phyloP scores from a whole-genome alignment of 30 jellyfish, hydroid and myxozoan genomes.

The Nemopilema nomurai region DNA sequence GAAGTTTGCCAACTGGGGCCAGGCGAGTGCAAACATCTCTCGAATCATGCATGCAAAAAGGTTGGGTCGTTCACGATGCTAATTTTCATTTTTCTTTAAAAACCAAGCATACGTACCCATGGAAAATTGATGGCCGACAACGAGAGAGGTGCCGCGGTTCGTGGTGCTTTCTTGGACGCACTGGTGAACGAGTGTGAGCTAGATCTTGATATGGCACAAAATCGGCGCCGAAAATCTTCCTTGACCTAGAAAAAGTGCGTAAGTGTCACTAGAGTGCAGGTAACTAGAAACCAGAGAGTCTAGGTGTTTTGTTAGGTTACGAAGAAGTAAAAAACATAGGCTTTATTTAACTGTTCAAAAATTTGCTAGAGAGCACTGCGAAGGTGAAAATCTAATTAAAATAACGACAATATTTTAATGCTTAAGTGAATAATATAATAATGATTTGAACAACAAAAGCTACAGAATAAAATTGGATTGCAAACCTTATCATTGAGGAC shows the following conservation, averaged over 20 bases:
- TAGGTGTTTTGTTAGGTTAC: too few relatives aligned
- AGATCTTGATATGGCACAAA: constrained; percentile 66
- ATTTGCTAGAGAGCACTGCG: too few relatives aligned
- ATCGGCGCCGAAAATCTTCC: constrained; percentile 68
- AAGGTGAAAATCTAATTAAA: too few relatives aligned
- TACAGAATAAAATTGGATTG: background rate
- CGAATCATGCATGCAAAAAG: background rate
- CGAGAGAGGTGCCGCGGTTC: constrained; percentile 61
- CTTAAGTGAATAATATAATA: too few relatives aligned
- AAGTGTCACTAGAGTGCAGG: background rate
- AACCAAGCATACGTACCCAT: constrained; percentile 26
- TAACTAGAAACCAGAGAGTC: too few relatives aligned
- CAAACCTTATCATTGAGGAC: constrained; percentile 72
- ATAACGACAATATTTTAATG: too few relatives aligned
- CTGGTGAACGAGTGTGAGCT: constrained; percentile 67
- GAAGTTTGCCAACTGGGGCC: background rate
- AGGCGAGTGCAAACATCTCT: background rate
- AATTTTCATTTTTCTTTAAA: too few relatives aligned
- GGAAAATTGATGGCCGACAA: constrained; percentile 68
- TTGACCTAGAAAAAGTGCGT: constrained; percentile 29
- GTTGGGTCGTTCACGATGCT: background rate
- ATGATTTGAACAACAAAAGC: too few relatives aligned
- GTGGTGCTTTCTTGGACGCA: constrained; percentile 47
- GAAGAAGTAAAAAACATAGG: too few relatives aligned
- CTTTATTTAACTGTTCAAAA: too few relatives aligned